Base-by-base conservation (phyloP, 2,113 vertebrate species). In the Pteronura brasiliensis region DNA sequence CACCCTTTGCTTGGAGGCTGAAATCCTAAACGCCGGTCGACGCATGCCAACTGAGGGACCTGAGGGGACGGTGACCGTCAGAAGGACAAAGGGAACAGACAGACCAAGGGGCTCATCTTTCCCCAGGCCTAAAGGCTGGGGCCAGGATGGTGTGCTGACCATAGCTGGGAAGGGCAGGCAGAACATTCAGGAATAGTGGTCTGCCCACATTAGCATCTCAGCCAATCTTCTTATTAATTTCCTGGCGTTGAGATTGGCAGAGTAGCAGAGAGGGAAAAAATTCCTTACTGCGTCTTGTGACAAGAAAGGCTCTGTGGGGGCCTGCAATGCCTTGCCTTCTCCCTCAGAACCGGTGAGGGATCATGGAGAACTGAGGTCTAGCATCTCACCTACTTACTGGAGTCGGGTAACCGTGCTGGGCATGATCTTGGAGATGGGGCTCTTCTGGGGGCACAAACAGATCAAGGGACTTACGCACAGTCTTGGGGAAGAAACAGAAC, bases 201-300 rank as follows among this genome's bases (percentile, higher is more conserved):
- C 59, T 23, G 11, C 63, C 21, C 8, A 4, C 0, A 0, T 2
- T 4, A 20, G 23, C 6, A 6, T 13, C 44, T 23, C 3, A 6
- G 18, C 11, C 1, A 4, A 47, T 47, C 34, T 34, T 34, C 61
- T 36, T 44, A 21, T 1, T 31, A 31, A 39, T 13, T 12, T 17
- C 29, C 12, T 25, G 39, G 59, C 6, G 0, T 4, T 31, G 27
- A 42, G 87, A 1, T 1, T 11, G 27, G 17, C 4, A 18, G 8
- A 17, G 42, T 1, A 20, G n/a, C 34, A 34, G 47, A 42, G 11
- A 79, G n/a, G 47, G 27, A 34, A 42, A 2, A 5, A 39, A 29
- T 9, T n/a, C 49, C 87, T 44, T 21, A 1, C 47, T 6, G 20
- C 0, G 4, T 23, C 85, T 59, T 4, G 7, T 31, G 55, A 44